Evolutionary conservation across 2,888 invertebrate genomes (phyloP).

Genomic region (Halictus quadricinctus): DNA sequence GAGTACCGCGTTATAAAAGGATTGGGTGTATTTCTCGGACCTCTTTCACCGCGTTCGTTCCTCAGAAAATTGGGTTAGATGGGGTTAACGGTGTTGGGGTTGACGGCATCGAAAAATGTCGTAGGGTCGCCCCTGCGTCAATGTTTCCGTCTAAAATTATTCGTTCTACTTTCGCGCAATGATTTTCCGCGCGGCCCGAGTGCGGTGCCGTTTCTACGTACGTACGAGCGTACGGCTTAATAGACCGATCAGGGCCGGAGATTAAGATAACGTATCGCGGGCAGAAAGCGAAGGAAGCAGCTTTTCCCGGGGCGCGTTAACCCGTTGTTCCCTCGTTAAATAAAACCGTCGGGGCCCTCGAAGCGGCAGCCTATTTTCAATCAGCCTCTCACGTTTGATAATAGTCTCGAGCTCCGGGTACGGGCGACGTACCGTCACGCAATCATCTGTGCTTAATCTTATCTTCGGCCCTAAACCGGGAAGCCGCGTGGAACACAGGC

Average conservation of each 20-base stretch:
- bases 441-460: conserved; percentile 46
- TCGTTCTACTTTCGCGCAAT: conserved; percentile 3
- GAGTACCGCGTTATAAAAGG: not conserved
- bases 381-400: conserved; percentile 22
- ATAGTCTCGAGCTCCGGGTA: not conserved
- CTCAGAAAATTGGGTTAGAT: not conserved
- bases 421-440: conserved; percentile 22
- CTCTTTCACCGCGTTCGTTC: not conserved
- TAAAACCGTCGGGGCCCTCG: not conserved
- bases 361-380: not conserved
- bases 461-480: conserved; percentile 25
- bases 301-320: not conserved
- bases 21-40: not conserved
- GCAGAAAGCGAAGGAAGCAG: conserved; percentile 1
- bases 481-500: not conserved
- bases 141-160: not conserved
- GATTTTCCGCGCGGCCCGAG: not conserved
- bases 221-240: not conserved
- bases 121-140: not conserved
- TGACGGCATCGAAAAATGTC: not conserved
- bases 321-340: conserved; percentile 12
- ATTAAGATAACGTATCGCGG: not conserved
- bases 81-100: not conserved
- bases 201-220: not conserved
- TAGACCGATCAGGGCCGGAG: not conserved